Base-by-base conservation (phyloP, 2,888 invertebrate species). In the Scaptomyza polygonia region DNA sequence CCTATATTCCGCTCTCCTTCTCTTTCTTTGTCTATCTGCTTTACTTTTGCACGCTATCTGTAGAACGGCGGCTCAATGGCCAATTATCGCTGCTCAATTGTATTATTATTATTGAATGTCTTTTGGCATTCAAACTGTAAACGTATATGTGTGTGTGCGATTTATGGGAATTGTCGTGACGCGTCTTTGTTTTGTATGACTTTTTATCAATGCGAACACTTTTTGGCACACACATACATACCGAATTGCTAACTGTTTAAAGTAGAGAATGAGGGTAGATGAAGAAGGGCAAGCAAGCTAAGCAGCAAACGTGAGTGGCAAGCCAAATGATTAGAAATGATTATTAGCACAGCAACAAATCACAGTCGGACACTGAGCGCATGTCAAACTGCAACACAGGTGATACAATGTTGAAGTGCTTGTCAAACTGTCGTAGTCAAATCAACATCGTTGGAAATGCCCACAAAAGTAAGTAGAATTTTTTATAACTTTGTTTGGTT, bases 31-130 rank as follows among this genome's bases (percentile, higher is more conserved):
- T 44, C 49, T 56, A 25, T 45, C 9, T 65, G 0, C 11, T 11
- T 47, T 32, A 5, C 45, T 14, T 39, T 47, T 14, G 48, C 14
- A 14, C 42, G 49, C 55, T 58, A 48, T 63, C 49, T 30, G 29
- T 30, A 16, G 44, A 39, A 32, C 52, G 55, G 9, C 61, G 59
- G 56, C 72, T 67, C 72, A 62, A 71, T 83, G 66, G 79, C 86
- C 84, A 84, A 84, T 88, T 84, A 84, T 85, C 58, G 86, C 73
- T 70, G 76, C 79, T 82, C 76, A 84, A 87, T 81, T 76, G 86
- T 69, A 88, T 88, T 86, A 88, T 88, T 86, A 88, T 72, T 88
- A 87, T 82, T 79, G 80, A 79, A 63, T 77, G 55, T 67, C 58
- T 72, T 71, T 77, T 57, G 73, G 51, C 57, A 63, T 47, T 55